Conservation (phyloP, 1,140 invertebrate species). For the Geopemphigus sp. region DNA sequence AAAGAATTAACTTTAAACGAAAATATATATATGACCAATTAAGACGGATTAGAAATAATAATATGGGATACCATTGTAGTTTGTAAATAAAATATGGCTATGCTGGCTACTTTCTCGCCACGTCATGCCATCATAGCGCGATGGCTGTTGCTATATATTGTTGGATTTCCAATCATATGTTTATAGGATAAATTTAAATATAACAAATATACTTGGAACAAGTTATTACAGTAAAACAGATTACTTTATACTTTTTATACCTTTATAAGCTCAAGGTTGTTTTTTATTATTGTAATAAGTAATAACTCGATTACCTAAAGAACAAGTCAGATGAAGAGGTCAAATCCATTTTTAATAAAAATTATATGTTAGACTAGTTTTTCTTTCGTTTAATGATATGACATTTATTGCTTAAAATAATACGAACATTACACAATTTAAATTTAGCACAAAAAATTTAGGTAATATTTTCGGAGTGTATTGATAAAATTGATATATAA, state of each 20-base stretch:
- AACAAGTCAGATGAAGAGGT: background rate
- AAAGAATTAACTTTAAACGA: background rate
- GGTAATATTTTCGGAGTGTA: no score
- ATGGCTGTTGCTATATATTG: background rate
- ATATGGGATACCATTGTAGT: background rate
- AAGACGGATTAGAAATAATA: background rate
- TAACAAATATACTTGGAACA: background rate
- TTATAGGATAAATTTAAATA: background rate
- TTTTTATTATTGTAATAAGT: background rate
- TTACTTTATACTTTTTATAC: background rate
- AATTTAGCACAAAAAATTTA: no score
- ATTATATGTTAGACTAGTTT: background rate
- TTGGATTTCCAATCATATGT: background rate
- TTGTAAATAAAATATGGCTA: conserved; percentile 15
- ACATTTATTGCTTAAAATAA: no score
- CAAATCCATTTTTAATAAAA: background rate
- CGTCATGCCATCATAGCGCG: conserved; percentile 23
- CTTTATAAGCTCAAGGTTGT: background rate
- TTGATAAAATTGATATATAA: no score
- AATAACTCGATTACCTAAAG: background rate
- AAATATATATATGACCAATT: conserved; percentile 14
- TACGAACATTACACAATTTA: no score
- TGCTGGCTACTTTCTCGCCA: conserved; percentile 29
- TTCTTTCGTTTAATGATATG: background rate
- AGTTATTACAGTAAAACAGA: no score